Evolutionary conservation across 2,797 vertebrate species (phyloP), one percentile per base, ranked within the genome.

Genomic region (Anas flavirostris): DNA sequence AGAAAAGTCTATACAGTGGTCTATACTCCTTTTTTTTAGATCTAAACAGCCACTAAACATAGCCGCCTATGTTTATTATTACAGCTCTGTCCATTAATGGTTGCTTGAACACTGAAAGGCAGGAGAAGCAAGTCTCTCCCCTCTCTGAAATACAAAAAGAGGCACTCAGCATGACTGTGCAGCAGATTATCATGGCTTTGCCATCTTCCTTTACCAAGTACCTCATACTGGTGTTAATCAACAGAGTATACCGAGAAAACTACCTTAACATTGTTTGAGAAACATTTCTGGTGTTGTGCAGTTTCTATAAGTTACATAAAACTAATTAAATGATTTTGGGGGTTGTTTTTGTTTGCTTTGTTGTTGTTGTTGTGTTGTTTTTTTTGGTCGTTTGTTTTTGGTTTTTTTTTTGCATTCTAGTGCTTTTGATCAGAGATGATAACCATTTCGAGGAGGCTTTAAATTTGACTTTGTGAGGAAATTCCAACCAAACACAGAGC

Each of bases 381-480:
- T 41, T 41, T 29, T 60, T 55, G 0, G 6, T 60, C 80, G 3
- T 48, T 23, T 50, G 3, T 41, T 29, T 50, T 55, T 41, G 28
- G 37, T 55, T 55, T 69, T 63, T 35, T 2, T 19, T 94, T 77
- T 66, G 13, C 15, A 26, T 73, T 84, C 19, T 53, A 37, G 5
- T 15, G 3, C 10, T 79, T 39, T 25, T 63, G 43, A 69, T 10
- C 9, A 82, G 18, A 73, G 14, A 37, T 25, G 43, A 86, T 0
- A 72, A 25, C 4, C 22, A 28, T 12, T 82, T 87, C 25, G 56
- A 79, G 11, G 4, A 67, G 17, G 15, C 31, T 74, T 85, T 39
- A 74, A 76, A 80, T 56, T 89, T 81, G 58, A 55, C 37, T 17
- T 82, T 79, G 41, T 7, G 50, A 84, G 69, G 56, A 85, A n/a